Conservation (phyloP, 2,113 vertebrate species). For the Aleadryas rufinucha region DNA sequence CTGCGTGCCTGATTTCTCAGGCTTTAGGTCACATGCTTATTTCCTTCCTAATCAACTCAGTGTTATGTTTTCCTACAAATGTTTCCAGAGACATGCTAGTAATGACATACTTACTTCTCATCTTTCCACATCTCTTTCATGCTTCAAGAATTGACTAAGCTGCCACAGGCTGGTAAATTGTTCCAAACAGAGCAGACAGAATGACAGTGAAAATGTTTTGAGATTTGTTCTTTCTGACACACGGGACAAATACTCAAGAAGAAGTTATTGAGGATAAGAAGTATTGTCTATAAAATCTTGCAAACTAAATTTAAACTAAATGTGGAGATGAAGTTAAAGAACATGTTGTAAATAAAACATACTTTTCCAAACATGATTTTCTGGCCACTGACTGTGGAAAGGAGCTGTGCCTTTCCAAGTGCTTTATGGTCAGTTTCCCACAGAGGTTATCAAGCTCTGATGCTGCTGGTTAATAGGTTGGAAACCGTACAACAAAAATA, state of each 20-base stretch:
- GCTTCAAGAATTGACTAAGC: background rate
- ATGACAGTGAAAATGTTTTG: background rate
- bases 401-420: background rate
- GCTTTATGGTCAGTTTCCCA: background rate
- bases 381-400: background rate
- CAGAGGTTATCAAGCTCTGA: conserved; percentile 11
- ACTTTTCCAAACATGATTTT: background rate
- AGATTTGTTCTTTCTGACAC: background rate
- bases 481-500: background rate
- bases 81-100: background rate
- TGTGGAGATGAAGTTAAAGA: background rate
- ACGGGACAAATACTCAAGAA: background rate
- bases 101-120: background rate
- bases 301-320: background rate
- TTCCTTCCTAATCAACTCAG: background rate
- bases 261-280: background rate
- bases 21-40: background rate
- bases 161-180: background rate
- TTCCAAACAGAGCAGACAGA: background rate
- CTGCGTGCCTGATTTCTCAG: background rate
- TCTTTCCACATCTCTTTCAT: background rate
- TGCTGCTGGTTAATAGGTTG: background rate
- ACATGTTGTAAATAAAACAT: background rate
- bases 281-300: background rate
- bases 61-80: background rate